Percentiles rank a stretch among this genome's conserved stretches.
phyloP scores from a whole-genome alignment of 2,888 invertebrate species.

The Watsonalla cultraria region DNA sequence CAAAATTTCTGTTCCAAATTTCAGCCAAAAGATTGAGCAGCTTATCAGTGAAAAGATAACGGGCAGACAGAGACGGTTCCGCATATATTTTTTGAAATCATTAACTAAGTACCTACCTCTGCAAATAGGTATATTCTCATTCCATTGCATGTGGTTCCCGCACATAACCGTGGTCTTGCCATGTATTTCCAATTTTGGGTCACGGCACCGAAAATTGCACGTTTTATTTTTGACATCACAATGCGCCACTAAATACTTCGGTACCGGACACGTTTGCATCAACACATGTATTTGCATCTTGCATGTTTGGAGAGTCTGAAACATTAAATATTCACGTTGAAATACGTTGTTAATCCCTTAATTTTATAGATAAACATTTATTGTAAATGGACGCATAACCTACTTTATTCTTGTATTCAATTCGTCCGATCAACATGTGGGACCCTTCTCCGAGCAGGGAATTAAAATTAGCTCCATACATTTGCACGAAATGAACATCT shows the following conservation, averaged over 20 bases:
- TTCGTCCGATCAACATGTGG: slow-evolving; percentile 54
- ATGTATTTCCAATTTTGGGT: slow-evolving; percentile 39
- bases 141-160: slow-evolving; percentile 51
- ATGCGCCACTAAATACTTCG: slow-evolving; percentile 48
- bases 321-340: slow-evolving; percentile 19
- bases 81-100: no score
- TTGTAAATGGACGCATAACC: slow-evolving; percentile 20
- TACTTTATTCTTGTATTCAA: slow-evolving; percentile 49
- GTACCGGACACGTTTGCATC: slow-evolving; percentile 55
- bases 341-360: neutral
- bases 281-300: slow-evolving; percentile 66
- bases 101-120: slow-evolving; percentile 33
- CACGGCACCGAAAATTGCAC: slow-evolving; percentile 61
- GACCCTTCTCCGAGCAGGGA: slow-evolving; percentile 57
- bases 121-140: slow-evolving; percentile 55
- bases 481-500: slow-evolving; percentile 42
- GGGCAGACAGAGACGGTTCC: no score
- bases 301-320: slow-evolving; percentile 61
- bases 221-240: slow-evolving; percentile 44
- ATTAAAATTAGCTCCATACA: slow-evolving; percentile 65
- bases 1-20: no score
- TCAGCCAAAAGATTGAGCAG: no score
- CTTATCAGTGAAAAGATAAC: no score
- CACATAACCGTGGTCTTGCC: slow-evolving; percentile 44
- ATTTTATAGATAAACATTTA: neutral